Evolutionary conservation across 2,113 vertebrate genomes (phyloP).

Genomic region (Plotosus lineatus): DNA sequence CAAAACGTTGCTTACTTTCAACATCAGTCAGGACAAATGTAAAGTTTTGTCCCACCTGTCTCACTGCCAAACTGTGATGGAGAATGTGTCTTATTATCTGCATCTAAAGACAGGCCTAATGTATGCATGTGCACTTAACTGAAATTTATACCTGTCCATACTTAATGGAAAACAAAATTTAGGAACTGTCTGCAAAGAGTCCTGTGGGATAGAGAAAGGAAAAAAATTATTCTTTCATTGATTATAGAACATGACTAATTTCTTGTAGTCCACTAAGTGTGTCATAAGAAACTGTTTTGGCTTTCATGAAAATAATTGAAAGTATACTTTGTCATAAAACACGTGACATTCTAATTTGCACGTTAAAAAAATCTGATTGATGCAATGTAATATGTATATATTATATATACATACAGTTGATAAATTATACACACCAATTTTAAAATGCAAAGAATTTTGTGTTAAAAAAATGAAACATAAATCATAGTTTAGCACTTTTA

Average conservation of each 20-base stretch:
- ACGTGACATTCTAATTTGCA: neutral
- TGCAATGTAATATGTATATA: neutral
- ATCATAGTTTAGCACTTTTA: too few species aligned
- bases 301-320: neutral
- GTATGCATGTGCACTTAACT: neutral
- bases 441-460: too few species aligned
- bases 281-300: neutral
- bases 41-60: conserved; percentile 95
- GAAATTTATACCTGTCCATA: conserved; percentile 83
- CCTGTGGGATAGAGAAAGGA: conserved; percentile 73
- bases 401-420: neutral
- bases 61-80: conserved; percentile 79
- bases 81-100: neutral
- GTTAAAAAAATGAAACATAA: too few species aligned
- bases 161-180: conserved; percentile 98
- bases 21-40: conserved; percentile 98
- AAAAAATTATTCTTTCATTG: neutral
- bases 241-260: neutral
- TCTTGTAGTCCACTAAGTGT: neutral
- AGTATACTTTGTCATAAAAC: neutral
- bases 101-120: neutral
- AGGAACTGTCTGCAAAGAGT: conserved; percentile 92
- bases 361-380: neutral
- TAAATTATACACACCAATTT: too few species aligned
- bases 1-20: conserved; percentile 97